These are phyloP conservation scores for Cheilosia soror DNA, from an alignment of 2,888 invertebrate species.

Conservation along the genomic window DNA sequence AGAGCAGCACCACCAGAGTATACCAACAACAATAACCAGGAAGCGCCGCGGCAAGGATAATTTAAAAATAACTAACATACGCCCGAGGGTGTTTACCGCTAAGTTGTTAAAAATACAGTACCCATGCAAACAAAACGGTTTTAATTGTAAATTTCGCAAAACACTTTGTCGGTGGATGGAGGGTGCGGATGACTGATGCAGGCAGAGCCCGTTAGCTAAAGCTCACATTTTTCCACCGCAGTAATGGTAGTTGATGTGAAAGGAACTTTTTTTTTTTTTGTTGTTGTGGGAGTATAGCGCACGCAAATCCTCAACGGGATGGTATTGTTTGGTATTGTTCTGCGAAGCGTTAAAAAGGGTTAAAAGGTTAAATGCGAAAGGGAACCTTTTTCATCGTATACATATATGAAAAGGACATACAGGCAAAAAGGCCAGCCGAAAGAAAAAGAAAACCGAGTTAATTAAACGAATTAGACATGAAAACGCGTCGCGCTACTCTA, in stretches of 20 bases:
- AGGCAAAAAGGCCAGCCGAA: neutral
- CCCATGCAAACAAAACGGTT: slow-evolving; percentile 42
- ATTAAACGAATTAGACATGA: slow-evolving; percentile 66
- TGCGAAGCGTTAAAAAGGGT: slow-evolving; percentile 15
- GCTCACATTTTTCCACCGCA: slow-evolving; percentile 1
- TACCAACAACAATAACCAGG: slow-evolving; percentile 11
- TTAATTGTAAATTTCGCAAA: slow-evolving; percentile 50
- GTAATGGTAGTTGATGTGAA: slow-evolving; percentile 11
- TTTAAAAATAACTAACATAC: slow-evolving; percentile 57
- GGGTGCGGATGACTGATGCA: neutral
- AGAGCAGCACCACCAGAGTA: slow-evolving; percentile 1
- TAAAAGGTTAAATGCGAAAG: slow-evolving; percentile 9
- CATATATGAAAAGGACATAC: neutral
- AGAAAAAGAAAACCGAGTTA: slow-evolving; percentile 52
- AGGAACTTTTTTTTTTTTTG: slow-evolving; percentile 15
- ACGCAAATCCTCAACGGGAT: neutral
- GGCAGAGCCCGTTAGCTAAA: neutral
- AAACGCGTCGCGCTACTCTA: neutral
- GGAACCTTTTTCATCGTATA: neutral
- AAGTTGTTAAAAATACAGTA: slow-evolving; percentile 21
- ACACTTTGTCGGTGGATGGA: neutral
- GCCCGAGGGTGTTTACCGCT: slow-evolving; percentile 13
- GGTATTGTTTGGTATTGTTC: neutral
- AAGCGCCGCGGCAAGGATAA: slow-evolving; percentile 31
- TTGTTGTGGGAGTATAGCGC: neutral